Conservation (phyloP, 1,140 invertebrate genomes). For the Teleopsis dalmanni region DNA sequence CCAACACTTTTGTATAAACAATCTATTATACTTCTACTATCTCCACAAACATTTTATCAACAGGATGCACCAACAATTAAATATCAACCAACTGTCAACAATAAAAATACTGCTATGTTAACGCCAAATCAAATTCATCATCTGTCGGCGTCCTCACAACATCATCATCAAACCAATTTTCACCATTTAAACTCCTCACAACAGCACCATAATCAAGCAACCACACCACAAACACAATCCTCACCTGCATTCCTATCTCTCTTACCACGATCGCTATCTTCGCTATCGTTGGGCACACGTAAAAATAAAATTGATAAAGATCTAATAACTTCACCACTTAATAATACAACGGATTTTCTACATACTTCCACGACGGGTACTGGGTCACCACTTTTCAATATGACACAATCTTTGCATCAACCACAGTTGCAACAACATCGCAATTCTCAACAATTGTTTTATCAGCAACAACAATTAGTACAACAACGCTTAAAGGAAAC, state of each 20-base stretch:
- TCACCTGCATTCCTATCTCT: slow-evolving; percentile 47
- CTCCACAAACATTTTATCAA: slow-evolving; percentile 10
- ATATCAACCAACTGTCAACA: slow-evolving; percentile 28
- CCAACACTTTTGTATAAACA: too few species aligned
- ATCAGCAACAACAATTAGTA: slow-evolving; percentile 19
- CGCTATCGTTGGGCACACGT: slow-evolving; percentile 41
- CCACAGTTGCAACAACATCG: slow-evolving; percentile 18
- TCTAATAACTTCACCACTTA: slow-evolving; percentile 20
- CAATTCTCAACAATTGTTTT: slow-evolving; percentile 17
- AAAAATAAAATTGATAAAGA: slow-evolving; percentile 43
- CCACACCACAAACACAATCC: slow-evolving; percentile 24
- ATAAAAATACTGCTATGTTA: slow-evolving; percentile 32
- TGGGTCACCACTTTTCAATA: slow-evolving; percentile 12
- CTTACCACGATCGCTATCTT: slow-evolving; percentile 51
- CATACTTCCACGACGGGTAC: slow-evolving; percentile 8
- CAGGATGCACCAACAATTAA: slow-evolving; percentile 37
- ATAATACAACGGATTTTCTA: slow-evolving; percentile 31
- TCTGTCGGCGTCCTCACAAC: slow-evolving; percentile 31
- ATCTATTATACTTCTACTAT: slow-evolving; percentile 7
- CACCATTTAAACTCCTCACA: slow-evolving; percentile 13
- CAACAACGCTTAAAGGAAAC: slow-evolving; percentile 29
- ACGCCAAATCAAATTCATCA: slow-evolving; percentile 40
- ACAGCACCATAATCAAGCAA: slow-evolving; percentile 28
- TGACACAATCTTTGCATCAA: slow-evolving; percentile 37
- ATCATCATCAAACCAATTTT: slow-evolving; percentile 23